Evolutionary conservation across 2,888 invertebrate species (phyloP), one percentile per base, ranked within the genome.

Genomic region (Andrena trimmerana): DNA sequence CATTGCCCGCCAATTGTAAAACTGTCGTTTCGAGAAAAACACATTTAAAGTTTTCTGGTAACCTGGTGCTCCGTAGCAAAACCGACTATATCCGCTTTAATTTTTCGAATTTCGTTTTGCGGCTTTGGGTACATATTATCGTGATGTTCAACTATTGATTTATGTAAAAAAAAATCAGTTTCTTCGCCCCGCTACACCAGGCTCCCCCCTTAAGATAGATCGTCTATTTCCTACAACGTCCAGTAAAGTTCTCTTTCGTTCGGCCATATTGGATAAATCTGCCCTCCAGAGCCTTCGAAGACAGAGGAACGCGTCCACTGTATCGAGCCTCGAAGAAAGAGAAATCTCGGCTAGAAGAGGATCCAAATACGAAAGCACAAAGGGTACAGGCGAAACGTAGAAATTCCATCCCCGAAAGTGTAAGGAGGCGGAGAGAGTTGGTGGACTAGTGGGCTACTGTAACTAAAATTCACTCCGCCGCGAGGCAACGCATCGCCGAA

Each of bases 401-500:
- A 60, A 71, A 80, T 77, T 76, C 77, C 77, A 68, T 81, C 4
- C 48, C 31, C 33, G 57, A 59, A 67, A 31, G 5, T 20, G 10
- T 10, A 31, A 52, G 48, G 48, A 36, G 6, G 57, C 5, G 20
- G 16, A 36, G 42, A 54, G 52, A 16, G 5, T 7, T 10, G 67
- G 24, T 20, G 27, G n/a, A 66, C 1, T 2, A 57, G 57, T 57
- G n/a, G 16, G 36, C 36, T 33, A 8, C 10, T 63, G 77, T 69
- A 67, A 72, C 83, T 83, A 81, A 73, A 83, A 83, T 77, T 83
- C 57, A 60, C 77, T 70, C 36, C 36, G 54, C 48, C 27, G 27
- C 52, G 59, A 29, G 62, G 69, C 82, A 62, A 81, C 87, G 73
- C 87, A 87, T 86, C 81, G 72, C 36, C 33, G 36, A 88, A 70